These are phyloP conservation scores for Aphrophora alni DNA, from an alignment of 2,888 invertebrate species.

Conservation along the genomic window DNA sequence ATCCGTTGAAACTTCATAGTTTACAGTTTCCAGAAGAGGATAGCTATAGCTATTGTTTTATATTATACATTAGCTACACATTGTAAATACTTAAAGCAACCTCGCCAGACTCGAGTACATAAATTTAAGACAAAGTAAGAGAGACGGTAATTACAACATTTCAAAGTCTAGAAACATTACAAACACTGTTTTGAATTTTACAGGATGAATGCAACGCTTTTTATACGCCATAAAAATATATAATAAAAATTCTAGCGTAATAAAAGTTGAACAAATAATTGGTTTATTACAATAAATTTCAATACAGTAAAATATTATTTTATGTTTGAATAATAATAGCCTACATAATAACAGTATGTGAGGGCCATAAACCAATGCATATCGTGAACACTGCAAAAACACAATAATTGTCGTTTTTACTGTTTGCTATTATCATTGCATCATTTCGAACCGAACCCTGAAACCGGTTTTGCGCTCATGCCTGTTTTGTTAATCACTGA, in stretches of 20 bases:
- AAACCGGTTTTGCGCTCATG: conserved; percentile 15
- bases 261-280: conserved; percentile 32
- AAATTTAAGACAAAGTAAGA: too few species aligned
- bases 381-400: conserved; percentile 32
- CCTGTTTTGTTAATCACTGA: not conserved
- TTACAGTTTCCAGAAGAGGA: too few species aligned
- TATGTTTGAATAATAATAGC: conserved; percentile 38
- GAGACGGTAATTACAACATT: not conserved
- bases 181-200: not conserved
- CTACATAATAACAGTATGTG: conserved; percentile 35
- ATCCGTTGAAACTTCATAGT: too few species aligned
- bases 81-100: too few species aligned
- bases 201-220: not conserved
- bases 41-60: too few species aligned
- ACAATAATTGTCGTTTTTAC: conserved; percentile 45
- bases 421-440: conserved; percentile 44
- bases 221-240: conserved; percentile 31
- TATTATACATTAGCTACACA: too few species aligned
- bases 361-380: conserved; percentile 29
- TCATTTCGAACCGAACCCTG: not conserved
- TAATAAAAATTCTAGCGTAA: conserved; percentile 32
- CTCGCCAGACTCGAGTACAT: too few species aligned
- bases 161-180: not conserved
- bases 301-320: conserved; percentile 37
- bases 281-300: conserved; percentile 39